Base-by-base conservation (phyloP, 2,113 vertebrate genomes). In the Alethe castanea region DNA sequence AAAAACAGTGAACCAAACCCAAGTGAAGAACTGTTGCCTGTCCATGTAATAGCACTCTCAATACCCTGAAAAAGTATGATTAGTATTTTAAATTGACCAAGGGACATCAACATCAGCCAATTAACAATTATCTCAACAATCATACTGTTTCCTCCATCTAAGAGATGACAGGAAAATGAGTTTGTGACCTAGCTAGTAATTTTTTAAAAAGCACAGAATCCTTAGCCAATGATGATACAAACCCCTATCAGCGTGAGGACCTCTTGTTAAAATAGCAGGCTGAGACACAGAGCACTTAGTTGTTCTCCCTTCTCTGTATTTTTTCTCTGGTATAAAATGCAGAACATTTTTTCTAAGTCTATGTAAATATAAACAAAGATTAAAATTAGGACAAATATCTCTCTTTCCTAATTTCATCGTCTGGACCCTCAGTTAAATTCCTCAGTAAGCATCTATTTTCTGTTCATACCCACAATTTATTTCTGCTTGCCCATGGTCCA, bases 291-390 rank as follows among this genome's bases (percentile, higher is more conserved):
- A 76, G 35, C 19, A 60, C 70, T 31, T 12, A 23, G 74, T 19
- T 73, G 59, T 38, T 76, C 64, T 42, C 44, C 60, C 69, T 65
- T 14, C 59, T 73, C 62, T 88, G 14, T 40, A 14, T 38, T 76
- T 81, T 9, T 44, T 33, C 59, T 47, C 50, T 25, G 6, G 5
- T 66, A 66, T 66, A 83, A 88, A 86, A 77, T 22, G 42, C 66
- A 47, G 47, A 86, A 86, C 13, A 38, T 65, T 87, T 81, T 90
- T 79, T 53, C 31, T 26, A 67, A 70, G 67, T 33, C 57, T 66
- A 5, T 44, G 17, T 44, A 82, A 92, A 90, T 81, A 90, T 59
- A 90, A 94, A 73, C 38, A 86, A 61, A 86, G 81, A 77, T 74
- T 80, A 88, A 85, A 95, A 88, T 82, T 26, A 80, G 33, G 29